Percentiles rank a stretch among this genome's conserved stretches.
Evolutionary conservation across 2,797 vertebrate species (phyloP).

Genomic region (Sciurus vulgaris): DNA sequence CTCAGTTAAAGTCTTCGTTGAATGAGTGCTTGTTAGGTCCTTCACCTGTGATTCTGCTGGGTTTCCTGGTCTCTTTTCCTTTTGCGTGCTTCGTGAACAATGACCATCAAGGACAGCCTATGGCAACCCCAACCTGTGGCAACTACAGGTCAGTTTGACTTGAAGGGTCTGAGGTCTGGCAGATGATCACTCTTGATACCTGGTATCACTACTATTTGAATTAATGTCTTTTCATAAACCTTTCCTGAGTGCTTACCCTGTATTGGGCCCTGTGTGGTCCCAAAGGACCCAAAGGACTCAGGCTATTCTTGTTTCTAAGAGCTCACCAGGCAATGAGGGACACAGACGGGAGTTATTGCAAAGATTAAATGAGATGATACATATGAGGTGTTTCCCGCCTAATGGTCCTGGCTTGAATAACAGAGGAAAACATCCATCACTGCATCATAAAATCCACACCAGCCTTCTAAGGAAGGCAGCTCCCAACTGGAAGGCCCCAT

Average conservation of each 20-base stretch:
- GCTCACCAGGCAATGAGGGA: background rate
- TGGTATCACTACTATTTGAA: background rate
- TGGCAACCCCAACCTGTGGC: background rate
- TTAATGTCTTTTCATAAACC: background rate
- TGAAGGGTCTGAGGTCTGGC: background rate
- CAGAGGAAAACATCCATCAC: no score
- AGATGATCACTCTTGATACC: background rate
- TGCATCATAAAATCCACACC: no score
- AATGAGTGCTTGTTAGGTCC: background rate
- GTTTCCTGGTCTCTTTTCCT: background rate
- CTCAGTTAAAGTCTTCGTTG: slow-evolving; percentile 1
- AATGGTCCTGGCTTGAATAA: no score
- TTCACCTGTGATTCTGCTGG: background rate
- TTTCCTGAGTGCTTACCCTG: background rate
- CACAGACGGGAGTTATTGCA: background rate
- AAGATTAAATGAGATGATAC: background rate
- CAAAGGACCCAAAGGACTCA: background rate
- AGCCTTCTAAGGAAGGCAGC: no score
- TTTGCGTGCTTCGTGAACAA: background rate
- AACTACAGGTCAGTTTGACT: background rate
- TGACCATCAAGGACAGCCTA: background rate
- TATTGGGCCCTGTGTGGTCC: background rate
- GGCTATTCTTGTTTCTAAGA: background rate
- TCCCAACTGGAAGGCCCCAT: no score
- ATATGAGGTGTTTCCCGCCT: background rate